phyloP scores from a whole-genome alignment of 1,140 invertebrate genomes.

The Tenebrio molitor region DNA sequence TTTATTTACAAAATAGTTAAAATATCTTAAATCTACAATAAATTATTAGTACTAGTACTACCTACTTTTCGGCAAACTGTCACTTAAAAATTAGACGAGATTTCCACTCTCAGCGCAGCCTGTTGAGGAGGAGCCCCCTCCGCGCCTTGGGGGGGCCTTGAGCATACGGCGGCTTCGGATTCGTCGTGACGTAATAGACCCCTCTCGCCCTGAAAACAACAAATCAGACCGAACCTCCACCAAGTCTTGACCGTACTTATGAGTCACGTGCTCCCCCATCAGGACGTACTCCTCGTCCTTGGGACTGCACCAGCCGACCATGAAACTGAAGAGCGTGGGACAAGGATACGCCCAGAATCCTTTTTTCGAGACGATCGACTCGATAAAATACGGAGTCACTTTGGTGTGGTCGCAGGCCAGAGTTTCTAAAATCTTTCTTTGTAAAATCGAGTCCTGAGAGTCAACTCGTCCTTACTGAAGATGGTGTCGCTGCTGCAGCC shows the following conservation, averaged over 20 bases:
- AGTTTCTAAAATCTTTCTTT: slow-evolving; percentile 74
- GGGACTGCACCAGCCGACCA: slow-evolving; percentile 85
- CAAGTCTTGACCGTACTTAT: slow-evolving; percentile 43
- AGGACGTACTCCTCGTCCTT: slow-evolving; percentile 81
- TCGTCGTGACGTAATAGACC: slow-evolving; percentile 87
- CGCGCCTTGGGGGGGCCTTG: slow-evolving; percentile 78
- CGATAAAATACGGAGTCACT: slow-evolving; percentile 89
- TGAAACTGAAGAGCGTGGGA: slow-evolving; percentile 82
- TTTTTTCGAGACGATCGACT: slow-evolving; percentile 81
- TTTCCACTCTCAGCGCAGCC: slow-evolving; percentile 21
- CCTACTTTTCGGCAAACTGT: slow-evolving; percentile 10
- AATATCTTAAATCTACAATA: slow-evolving; percentile 21
- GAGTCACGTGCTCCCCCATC: slow-evolving; percentile 83
- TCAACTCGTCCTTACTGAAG: slow-evolving; percentile 76
- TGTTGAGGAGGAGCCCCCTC: slow-evolving; percentile 16
- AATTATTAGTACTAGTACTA: slow-evolving; percentile 17
- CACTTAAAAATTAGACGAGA: neutral
- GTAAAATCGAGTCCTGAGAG: neutral
- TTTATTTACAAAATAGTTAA: slow-evolving; percentile 33
- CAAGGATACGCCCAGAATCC: slow-evolving; percentile 89
- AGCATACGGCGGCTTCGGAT: slow-evolving; percentile 86
- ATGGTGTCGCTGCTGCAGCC: slow-evolving; percentile 85
- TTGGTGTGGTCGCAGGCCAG: slow-evolving; percentile 89
- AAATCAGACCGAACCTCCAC: slow-evolving; percentile 24
- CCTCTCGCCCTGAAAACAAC: slow-evolving; percentile 78